These are phyloP conservation scores for Furcula furcula DNA, from an alignment of 2,888 invertebrate species.

Conservation along the genomic window DNA sequence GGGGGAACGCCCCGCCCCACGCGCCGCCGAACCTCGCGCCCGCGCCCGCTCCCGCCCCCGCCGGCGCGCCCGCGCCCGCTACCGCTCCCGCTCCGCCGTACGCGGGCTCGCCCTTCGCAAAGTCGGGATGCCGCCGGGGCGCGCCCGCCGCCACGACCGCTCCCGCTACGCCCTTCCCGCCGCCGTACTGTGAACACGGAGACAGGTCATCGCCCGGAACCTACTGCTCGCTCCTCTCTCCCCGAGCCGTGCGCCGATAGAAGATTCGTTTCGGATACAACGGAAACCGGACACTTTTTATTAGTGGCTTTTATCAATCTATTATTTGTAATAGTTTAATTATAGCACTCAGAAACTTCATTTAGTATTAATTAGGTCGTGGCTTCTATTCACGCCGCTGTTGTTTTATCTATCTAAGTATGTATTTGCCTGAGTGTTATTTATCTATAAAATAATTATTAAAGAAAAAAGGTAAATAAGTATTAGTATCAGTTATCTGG, in stretches of 20 bases:
- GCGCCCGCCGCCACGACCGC: slow-evolving; percentile 80
- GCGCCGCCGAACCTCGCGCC: slow-evolving; percentile 41
- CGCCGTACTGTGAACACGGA: slow-evolving; percentile 55
- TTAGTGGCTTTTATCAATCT: no score
- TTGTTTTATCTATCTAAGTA: no score
- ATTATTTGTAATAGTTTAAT: no score
- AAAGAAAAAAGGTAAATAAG: no score
- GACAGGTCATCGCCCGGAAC: slow-evolving; percentile 1
- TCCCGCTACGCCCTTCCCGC: slow-evolving; percentile 77
- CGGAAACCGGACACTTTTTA: slow-evolving; percentile 3
- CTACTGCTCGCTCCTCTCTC: neutral
- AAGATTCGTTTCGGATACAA: slow-evolving; percentile 5
- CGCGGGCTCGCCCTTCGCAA: slow-evolving; percentile 41
- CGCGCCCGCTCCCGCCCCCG: slow-evolving; percentile 26
- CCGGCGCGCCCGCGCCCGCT: slow-evolving; percentile 22
- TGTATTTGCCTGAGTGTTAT: no score
- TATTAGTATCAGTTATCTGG: no score
- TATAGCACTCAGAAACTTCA: no score
- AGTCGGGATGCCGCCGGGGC: slow-evolving; percentile 54
- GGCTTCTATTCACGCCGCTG: no score
- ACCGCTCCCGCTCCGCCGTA: slow-evolving; percentile 24
- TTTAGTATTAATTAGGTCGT: no score
- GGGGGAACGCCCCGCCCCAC: slow-evolving; percentile 56
- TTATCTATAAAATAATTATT: no score
- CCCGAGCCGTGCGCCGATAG: neutral